Conservation (phyloP, 2,888 invertebrate species). For the Agrilus cyanescens region DNA sequence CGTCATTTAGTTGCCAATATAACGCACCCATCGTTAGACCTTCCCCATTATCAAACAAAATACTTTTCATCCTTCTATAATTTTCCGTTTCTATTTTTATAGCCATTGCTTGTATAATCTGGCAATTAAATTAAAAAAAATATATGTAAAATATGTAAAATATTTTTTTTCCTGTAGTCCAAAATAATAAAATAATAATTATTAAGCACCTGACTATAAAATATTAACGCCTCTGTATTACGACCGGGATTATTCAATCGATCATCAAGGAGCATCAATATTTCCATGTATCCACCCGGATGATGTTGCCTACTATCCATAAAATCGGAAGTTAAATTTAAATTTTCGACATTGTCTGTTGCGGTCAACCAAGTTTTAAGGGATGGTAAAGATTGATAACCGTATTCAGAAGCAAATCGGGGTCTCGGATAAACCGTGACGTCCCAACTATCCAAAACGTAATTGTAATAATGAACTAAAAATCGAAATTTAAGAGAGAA, state of each 20-base stretch:
- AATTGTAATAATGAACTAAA: conserved; percentile 82
- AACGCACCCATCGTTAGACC: conserved; percentile 90
- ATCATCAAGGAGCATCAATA: conserved; percentile 46
- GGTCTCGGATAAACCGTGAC: conserved; percentile 63
- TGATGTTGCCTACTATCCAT: conserved; percentile 80
- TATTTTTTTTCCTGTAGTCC: background rate
- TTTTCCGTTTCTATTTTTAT: conserved; percentile 76
- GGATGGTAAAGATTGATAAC: conserved; percentile 82
- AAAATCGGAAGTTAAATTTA: conserved; percentile 45
- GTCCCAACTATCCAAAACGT: conserved; percentile 70
- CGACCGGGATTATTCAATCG: conserved; percentile 51
- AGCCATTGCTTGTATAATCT: conserved; percentile 82
- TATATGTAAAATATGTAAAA: background rate
- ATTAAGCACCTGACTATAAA: conserved; percentile 72
- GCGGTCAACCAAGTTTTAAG: conserved; percentile 53
- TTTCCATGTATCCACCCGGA: conserved; percentile 54
- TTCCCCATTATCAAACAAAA: conserved; percentile 37
- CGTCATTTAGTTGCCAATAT: conserved; percentile 97
- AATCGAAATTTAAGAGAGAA: no score
- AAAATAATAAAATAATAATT: background rate
- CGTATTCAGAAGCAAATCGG: conserved; percentile 92
- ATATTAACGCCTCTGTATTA: conserved; percentile 52
- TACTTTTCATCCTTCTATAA: conserved; percentile 52
- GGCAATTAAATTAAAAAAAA: background rate
- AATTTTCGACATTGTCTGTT: conserved; percentile 39